phyloP scores from a whole-genome alignment of 2,113 vertebrate species.

The Thymallus thymallus region DNA sequence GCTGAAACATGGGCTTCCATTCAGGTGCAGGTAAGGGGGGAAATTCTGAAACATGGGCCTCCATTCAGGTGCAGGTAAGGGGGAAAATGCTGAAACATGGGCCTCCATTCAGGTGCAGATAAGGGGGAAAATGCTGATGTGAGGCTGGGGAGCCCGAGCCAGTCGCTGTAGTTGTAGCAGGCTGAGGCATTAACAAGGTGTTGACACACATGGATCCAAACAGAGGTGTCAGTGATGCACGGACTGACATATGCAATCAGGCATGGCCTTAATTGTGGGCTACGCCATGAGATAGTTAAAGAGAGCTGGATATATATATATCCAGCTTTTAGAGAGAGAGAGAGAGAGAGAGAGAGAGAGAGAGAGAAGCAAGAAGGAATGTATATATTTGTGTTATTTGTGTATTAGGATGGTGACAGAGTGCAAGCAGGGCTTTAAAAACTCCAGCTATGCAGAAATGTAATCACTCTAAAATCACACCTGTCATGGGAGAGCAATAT shows the following conservation, averaged over 20 bases:
- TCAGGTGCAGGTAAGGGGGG: conserved; percentile 68
- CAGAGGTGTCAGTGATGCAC: conserved; percentile 56
- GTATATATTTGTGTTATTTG: not conserved
- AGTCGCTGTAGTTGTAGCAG: conserved; percentile 28
- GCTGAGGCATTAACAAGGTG: conserved; percentile 61
- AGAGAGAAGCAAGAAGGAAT: not conserved
- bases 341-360: not conserved
- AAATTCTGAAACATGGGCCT: conserved; percentile 53
- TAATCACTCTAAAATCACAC: not conserved
- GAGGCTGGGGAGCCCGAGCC: conserved; percentile 20
- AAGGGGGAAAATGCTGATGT: conserved; percentile 58
- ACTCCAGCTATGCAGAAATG: not conserved
- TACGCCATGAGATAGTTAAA: conserved; percentile 12
- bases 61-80: conserved; percentile 68
- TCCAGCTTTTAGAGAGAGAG: too few species aligned
- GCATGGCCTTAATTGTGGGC: conserved; percentile 63
- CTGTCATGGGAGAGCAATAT: not conserved
- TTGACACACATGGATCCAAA: conserved; percentile 57
- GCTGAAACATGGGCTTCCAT: conserved; percentile 51
- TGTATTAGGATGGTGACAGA: too few species aligned
- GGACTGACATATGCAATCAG: conserved; percentile 62
- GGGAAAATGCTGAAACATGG: conserved; percentile 55
- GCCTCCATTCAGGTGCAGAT: conserved; percentile 66
- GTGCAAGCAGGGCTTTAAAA: not conserved
- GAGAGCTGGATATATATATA: conserved; percentile 22